Percentiles rank a stretch among this genome's conserved stretches.
Evolutionary conservation across 2,113 vertebrate genomes (phyloP).

Genomic region (Bombycilla garrulus): DNA sequence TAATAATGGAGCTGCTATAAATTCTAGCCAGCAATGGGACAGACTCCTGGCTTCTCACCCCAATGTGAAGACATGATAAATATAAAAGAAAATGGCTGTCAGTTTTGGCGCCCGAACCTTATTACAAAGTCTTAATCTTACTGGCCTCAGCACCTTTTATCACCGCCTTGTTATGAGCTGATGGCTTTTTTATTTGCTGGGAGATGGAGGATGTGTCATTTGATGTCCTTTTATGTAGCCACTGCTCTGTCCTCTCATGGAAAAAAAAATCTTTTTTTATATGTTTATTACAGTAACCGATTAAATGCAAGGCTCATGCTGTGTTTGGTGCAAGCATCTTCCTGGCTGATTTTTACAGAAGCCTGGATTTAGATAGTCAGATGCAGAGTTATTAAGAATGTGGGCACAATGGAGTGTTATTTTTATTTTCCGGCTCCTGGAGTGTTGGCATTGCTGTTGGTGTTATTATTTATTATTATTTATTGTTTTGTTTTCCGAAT

Average conservation of each 20-base stretch:
- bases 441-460: background rate
- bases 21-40: constrained; percentile 89
- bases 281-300: constrained; percentile 82
- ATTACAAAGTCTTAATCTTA: constrained; percentile 95
- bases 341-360: constrained; percentile 24
- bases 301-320: constrained; percentile 71
- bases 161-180: constrained; percentile 88
- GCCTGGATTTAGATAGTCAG: constrained; percentile 32
- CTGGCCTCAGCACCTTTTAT: constrained; percentile 89
- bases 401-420: constrained; percentile 56
- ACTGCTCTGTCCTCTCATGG: constrained; percentile 77
- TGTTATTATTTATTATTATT: constrained; percentile 68
- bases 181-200: constrained; percentile 89
- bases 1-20: constrained; percentile 95
- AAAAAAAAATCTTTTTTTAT: constrained; percentile 74
- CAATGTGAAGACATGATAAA: constrained; percentile 92
- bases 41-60: constrained; percentile 87
- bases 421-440: constrained; percentile 42
- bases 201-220: constrained; percentile 88
- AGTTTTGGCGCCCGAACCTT: constrained; percentile 87
- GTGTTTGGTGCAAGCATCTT: constrained; percentile 45
- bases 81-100: constrained; percentile 91
- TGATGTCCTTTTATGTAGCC: constrained; percentile 87
- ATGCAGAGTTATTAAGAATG: constrained; percentile 47
- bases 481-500: constrained; percentile 65